Evolutionary conservation across 2,797 vertebrate genomes (phyloP).

Genomic region (Geotrypetes seraphini): DNA sequence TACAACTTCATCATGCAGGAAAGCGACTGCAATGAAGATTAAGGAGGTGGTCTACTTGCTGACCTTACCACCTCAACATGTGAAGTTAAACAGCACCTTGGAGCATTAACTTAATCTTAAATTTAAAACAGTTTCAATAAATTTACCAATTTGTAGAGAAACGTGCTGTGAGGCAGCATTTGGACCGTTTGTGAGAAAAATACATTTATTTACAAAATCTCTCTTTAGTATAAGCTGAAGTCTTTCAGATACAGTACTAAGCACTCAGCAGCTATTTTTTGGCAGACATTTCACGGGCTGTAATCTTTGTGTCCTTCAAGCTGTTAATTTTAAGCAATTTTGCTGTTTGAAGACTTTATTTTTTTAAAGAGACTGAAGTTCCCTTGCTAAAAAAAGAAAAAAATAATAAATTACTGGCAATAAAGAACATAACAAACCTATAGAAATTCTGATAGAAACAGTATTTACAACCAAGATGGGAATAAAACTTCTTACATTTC

Average conservation of each 20-base stretch:
- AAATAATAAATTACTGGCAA: not conserved
- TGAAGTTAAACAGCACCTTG: too few species aligned
- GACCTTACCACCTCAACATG: too few species aligned
- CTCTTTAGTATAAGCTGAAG: conserved; percentile 20
- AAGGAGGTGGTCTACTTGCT: conserved; percentile 15
- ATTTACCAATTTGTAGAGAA: conserved; percentile 28
- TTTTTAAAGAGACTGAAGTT: not conserved
- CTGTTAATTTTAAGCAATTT: conserved; percentile 3
- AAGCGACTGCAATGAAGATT: conserved; percentile 18
- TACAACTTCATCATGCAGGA: conserved; percentile 21
- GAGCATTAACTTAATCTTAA: conserved; percentile 39
- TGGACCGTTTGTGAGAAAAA: conserved; percentile 22
- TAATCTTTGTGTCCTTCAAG: conserved; percentile 16
- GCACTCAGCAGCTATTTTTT: conserved; percentile 7
- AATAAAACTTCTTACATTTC: not conserved
- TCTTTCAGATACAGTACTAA: conserved; percentile 17
- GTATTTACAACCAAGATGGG: not conserved
- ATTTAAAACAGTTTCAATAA: conserved; percentile 42
- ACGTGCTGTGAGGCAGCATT: conserved; percentile 36
- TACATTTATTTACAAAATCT: conserved; percentile 28
- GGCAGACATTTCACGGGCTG: conserved; percentile 10
- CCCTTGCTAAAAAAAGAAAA: not conserved
- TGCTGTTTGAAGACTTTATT: conserved; percentile 1
- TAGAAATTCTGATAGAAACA: not conserved
- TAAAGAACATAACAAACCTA: not conserved